These are phyloP conservation scores for Lithobates sylvaticus DNA, from an alignment of 2,797 vertebrate species.

Conservation along the genomic window DNA sequence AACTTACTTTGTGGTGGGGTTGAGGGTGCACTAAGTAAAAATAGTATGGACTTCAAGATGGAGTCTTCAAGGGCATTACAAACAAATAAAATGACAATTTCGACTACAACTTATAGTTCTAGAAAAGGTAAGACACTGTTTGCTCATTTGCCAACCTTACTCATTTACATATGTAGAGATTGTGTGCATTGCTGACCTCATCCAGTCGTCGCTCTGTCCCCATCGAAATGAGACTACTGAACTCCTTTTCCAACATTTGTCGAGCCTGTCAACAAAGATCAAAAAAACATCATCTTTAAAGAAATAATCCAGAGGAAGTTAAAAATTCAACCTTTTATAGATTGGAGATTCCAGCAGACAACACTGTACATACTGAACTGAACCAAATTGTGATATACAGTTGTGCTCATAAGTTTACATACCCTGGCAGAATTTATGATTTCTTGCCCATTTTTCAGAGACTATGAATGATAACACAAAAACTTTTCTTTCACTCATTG, in stretches of 20 bases:
- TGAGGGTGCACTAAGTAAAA: no score
- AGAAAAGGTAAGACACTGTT: background rate
- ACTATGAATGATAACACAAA: no score
- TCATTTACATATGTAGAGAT: background rate
- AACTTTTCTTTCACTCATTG: no score
- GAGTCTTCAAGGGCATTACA: no score
- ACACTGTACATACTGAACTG: background rate
- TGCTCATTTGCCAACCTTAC: background rate
- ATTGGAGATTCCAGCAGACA: background rate
- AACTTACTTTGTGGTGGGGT: no score
- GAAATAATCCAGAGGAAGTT: background rate
- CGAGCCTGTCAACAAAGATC: slow-evolving; percentile 77
- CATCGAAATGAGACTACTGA: slow-evolving; percentile 88
- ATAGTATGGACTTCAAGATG: no score
- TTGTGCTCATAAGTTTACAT: no score
- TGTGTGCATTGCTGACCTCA: slow-evolving; percentile 71
- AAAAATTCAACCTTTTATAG: background rate
- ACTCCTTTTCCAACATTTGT: slow-evolving; percentile 90
- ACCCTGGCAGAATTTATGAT: no score
- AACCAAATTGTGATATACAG: background rate
- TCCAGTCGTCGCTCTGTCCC: slow-evolving; percentile 90
- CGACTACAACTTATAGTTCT: no score
- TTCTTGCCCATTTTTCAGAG: no score
- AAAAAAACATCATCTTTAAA: slow-evolving; percentile 3
- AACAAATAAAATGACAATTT: no score